phyloP scores from a whole-genome alignment of 2,797 vertebrate genomes.

The Holocentrus rufus region DNA sequence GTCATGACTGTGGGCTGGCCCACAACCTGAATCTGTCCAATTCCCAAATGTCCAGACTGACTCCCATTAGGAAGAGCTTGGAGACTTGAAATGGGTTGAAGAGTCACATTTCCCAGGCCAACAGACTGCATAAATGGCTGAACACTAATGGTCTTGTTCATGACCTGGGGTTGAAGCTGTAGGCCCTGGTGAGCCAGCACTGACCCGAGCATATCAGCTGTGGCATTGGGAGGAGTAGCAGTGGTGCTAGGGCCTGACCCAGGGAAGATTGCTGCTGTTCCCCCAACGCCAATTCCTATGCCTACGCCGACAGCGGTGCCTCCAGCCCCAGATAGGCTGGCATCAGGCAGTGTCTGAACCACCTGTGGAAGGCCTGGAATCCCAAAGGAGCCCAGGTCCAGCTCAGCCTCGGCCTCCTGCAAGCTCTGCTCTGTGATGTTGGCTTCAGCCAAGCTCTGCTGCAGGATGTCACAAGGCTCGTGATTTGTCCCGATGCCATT shows the following conservation, averaged over 20 bases:
- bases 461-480: constrained; percentile 95
- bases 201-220: constrained; percentile 89
- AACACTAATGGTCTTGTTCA: constrained; percentile 94
- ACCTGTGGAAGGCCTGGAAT: constrained; percentile 91
- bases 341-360: constrained; percentile 85
- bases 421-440: constrained; percentile 98
- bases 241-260: constrained; percentile 74
- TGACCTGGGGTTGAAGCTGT: constrained; percentile 88
- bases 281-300: constrained; percentile 78
- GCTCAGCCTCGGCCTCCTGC: constrained; percentile 92
- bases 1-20: constrained; percentile 96
- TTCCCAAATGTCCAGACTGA: constrained; percentile 88
- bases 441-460: constrained; percentile 96
- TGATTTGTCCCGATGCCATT: constrained; percentile 83
- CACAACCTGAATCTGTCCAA: constrained; percentile 95
- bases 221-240: constrained; percentile 74
- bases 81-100: constrained; percentile 93
- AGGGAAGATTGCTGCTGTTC: constrained; percentile 86
- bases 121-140: constrained; percentile 95
- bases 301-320: constrained; percentile 76
- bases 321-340: constrained; percentile 75
- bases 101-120: constrained; percentile 92
- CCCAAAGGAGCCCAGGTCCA: constrained; percentile 95
- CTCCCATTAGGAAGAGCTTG: constrained; percentile 93
- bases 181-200: constrained; percentile 85